Conservation (phyloP, 2,113 vertebrate species). For the Xerus inauris region DNA sequence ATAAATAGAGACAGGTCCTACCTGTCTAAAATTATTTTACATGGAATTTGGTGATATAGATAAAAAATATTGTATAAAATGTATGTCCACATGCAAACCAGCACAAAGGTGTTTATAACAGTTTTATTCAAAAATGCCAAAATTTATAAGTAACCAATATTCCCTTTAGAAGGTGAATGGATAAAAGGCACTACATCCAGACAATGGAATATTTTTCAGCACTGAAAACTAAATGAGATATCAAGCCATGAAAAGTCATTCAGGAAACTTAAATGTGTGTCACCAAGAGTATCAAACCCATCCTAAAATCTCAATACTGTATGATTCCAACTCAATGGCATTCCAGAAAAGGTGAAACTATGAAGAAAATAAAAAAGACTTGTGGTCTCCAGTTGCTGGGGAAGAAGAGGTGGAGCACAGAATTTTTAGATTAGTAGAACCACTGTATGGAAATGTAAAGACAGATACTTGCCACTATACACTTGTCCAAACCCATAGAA, state of each 20-base stretch:
- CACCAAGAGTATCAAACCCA: background rate
- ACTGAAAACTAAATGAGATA: background rate
- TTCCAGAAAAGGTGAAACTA: background rate
- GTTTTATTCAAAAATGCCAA: background rate
- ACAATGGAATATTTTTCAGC: background rate
- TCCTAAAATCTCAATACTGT: background rate
- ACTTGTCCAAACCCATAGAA: background rate
- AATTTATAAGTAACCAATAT: background rate
- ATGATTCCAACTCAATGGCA: background rate
- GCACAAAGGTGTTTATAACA: fast-evolving
- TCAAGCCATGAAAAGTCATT: background rate
- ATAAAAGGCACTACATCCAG: background rate
- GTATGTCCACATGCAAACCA: background rate
- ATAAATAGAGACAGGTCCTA: background rate
- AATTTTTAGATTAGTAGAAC: background rate
- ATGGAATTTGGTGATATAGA: background rate
- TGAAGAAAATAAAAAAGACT: background rate
- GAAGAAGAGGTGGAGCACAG: fast-evolving
- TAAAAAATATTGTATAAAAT: background rate
- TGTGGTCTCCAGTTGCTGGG: fast-evolving
- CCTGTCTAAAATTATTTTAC: background rate
- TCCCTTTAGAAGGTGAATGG: fast-evolving
- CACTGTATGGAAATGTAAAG: background rate
- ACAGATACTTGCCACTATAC: fast-evolving
- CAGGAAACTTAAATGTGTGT: background rate